Conservation (phyloP, 1,140 invertebrate genomes). For the Apis dorsata region DNA sequence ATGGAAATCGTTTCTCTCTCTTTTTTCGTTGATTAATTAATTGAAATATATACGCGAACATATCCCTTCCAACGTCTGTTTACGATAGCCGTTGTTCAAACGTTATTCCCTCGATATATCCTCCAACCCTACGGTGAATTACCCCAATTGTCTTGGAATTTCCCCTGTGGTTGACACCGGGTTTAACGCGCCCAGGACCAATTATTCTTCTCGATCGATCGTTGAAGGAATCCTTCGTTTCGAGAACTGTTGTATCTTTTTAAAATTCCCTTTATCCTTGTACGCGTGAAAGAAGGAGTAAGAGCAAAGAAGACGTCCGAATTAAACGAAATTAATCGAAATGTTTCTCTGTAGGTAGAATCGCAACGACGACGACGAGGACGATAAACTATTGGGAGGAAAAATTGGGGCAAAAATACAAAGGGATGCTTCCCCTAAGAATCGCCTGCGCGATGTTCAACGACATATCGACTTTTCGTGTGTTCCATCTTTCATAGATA, state of each 20-base stretch:
- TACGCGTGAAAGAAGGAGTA: too few species aligned
- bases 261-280: background rate
- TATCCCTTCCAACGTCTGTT: too few species aligned
- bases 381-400: background rate
- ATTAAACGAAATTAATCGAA: background rate
- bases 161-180: constrained; percentile 13
- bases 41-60: background rate
- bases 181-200: background rate
- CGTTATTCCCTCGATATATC: background rate
- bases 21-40: background rate
- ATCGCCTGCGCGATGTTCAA: constrained; percentile 36
- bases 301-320: background rate
- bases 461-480: constrained; percentile 38
- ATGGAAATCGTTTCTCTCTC: background rate
- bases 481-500: constrained; percentile 28
- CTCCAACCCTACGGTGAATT: too few species aligned
- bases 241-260: too few species aligned
- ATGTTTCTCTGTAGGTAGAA: background rate
- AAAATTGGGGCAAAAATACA: background rate
- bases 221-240: background rate
- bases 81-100: constrained; percentile 1
- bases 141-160: constrained; percentile 14
- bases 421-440: constrained; percentile 14
- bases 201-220: constrained; percentile 23
- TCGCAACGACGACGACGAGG: too few species aligned